Base-by-base conservation (phyloP, 2,888 invertebrate species). In the Elegia similella region DNA sequence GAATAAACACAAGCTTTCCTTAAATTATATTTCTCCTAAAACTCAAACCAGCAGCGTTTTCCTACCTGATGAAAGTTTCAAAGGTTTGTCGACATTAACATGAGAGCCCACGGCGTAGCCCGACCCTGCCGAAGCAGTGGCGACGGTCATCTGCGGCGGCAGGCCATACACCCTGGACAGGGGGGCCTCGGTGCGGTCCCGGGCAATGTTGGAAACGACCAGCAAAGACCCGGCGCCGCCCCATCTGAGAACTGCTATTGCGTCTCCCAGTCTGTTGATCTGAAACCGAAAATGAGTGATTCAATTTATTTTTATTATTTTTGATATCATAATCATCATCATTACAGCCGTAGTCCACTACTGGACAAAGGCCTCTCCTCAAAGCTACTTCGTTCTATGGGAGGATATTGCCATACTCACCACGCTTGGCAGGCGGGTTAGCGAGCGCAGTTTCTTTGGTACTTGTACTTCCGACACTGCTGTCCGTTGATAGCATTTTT, bases 231-330 rank as follows among this genome's bases (percentile, higher is more conserved):
- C 89, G 0, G 70, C 57, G 0, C 82, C 78, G 6, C 90, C 91
- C 91, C 91, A 90, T 58, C 89, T 72, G 5, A 90, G 66, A 0
- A 90, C 65, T 2, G 80, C 77, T 34, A 89, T 57, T 0, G 84
- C 84, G 6, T 79, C 85, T 57, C 93, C 93, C 46, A 94, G 87
- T 56, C 94, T 93, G 57, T 92, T 93, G 59, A 94, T 93, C 83
- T 93, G n/a, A 12, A 23, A 23, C 5, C 5, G 23, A 23, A 23
- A 2, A 23, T 23, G 23, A 23, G 23, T 23, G n/a, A n/a, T n/a
- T n/a, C n/a, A n/a, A n/a, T n/a, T n/a, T n/a, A n/a, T n/a, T n/a
- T n/a, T n/a, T n/a, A n/a, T n/a, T n/a, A n/a, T n/a, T n/a, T n/a
- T n/a, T n/a, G n/a, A n/a, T n/a, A n/a, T n/a, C n/a, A n/a, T n/a